Base-by-base conservation (phyloP, 2,888 invertebrate species). In the Chrysolina haemoptera region DNA sequence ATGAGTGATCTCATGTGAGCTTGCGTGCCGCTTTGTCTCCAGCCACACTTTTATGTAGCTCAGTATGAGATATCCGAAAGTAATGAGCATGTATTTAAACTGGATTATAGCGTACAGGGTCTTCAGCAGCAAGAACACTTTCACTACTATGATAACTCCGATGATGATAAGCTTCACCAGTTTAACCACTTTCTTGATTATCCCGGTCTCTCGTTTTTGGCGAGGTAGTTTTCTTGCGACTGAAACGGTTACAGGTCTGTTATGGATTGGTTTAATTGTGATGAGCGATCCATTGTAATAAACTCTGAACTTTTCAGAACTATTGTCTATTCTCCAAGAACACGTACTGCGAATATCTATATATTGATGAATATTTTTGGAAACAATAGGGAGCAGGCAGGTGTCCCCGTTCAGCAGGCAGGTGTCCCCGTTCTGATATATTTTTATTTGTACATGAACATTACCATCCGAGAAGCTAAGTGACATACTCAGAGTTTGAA, bases 61-160 rank as follows among this genome's bases (percentile, higher is more conserved):
- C 82, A 95, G 90, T 5, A 92, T 87, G 65, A 95, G 87, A 1
- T 93, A 93, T 40, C 93, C 87, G 0, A 93, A 84, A 0, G 94
- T 94, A 68, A 95, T 91, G 40, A 92, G 89, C 89, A 95, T 92
- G 90, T 95, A 94, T 87, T 95, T 95, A 11, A 94, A 88, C 90
- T 95, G 89, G 73, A 95, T 86, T 84, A 94, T 93, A 6, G 93
- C 92, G 0, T 94, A 93, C 14, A 94, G 87, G 2, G 94, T 88
- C 84, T 94, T 94, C 48, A 95, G 88, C 27, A 95, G 81, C 0
- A 94, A 88, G 50, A 92, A 91, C 18, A 95, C 90, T 86, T 95
- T 95, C 1, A 93, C 92, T 82, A 94, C 93, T 1, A 95, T 83
- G 0, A 94, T 90, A 22, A 92, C 91, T 4, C 91, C 93, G 20